Evolutionary conservation across 2,113 vertebrate genomes (phyloP).

Genomic region (Elanus axillaris): DNA sequence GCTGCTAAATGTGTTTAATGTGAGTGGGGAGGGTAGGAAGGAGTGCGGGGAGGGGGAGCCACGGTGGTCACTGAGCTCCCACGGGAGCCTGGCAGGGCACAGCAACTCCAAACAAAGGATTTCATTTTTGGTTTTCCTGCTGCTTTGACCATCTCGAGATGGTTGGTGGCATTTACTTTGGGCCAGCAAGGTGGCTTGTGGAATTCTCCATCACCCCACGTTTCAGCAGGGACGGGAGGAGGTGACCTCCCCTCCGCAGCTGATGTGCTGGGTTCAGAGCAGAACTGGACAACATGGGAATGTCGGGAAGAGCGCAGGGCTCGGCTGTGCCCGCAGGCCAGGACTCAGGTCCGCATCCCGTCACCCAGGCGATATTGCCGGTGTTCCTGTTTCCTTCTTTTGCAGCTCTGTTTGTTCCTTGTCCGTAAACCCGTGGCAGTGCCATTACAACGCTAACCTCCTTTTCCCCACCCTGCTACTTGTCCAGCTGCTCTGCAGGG

Average conservation of each 20-base stretch:
- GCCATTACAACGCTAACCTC: neutral
- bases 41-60: neutral
- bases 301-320: fast-evolving
- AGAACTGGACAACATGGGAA: neutral
- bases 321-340: fast-evolving
- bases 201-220: fast-evolving
- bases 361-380: fast-evolving
- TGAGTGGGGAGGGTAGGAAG: neutral
- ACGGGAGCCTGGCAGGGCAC: neutral
- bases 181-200: neutral
- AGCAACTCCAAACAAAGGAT: neutral
- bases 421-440: fast-evolving
- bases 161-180: neutral
- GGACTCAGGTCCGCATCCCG: neutral
- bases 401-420: neutral
- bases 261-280: fast-evolving
- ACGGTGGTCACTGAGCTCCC: neutral
- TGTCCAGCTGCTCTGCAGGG: neutral
- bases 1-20: neutral
- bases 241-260: fast-evolving
- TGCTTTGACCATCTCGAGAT: fast-evolving
- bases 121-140: neutral
- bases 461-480: neutral
- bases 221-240: neutral
- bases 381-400: neutral